phyloP scores from a whole-genome alignment of 2,113 vertebrate genomes.

The Entelurus aequoreus region DNA sequence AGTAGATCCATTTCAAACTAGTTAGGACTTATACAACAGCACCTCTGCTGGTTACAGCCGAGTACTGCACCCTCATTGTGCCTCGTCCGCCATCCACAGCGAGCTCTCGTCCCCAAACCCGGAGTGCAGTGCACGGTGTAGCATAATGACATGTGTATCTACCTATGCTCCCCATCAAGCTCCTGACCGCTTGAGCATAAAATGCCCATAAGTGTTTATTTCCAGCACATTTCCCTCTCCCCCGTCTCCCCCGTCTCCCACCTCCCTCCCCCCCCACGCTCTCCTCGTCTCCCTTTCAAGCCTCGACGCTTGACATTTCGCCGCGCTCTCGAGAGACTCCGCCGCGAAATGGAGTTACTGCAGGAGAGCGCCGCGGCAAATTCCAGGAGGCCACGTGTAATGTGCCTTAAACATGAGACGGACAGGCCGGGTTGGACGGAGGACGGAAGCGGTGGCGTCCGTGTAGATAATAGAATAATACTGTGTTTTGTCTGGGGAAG shows the following conservation, averaged over 20 bases:
- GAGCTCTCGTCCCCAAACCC: background rate
- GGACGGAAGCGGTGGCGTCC: constrained; percentile 76
- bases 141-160: constrained; percentile 17
- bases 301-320: constrained; percentile 97
- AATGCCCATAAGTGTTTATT: constrained; percentile 96
- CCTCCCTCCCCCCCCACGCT: constrained; percentile 54
- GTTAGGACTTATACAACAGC: too few species aligned
- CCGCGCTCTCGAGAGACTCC: constrained; percentile 90
- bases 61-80: background rate
- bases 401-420: constrained; percentile 97
- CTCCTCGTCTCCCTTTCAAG: constrained; percentile 70
- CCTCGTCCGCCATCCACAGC: background rate
- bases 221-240: constrained; percentile 88
- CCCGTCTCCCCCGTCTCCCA: constrained; percentile 29
- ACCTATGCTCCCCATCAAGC: constrained; percentile 71
- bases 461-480: constrained; percentile 98
- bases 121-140: too few species aligned
- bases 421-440: constrained; percentile 79
- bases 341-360: constrained; percentile 97
- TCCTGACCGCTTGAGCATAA: constrained; percentile 84
- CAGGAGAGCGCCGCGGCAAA: constrained; percentile 94
- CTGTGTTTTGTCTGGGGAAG: constrained; percentile 96
- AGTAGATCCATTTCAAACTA: too few species aligned
- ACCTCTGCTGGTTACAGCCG: too few species aligned
- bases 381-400: constrained; percentile 98